These are phyloP conservation scores for Nasonia giraulti DNA, from an alignment of 1,140 invertebrate species.

Conservation along the genomic window DNA sequence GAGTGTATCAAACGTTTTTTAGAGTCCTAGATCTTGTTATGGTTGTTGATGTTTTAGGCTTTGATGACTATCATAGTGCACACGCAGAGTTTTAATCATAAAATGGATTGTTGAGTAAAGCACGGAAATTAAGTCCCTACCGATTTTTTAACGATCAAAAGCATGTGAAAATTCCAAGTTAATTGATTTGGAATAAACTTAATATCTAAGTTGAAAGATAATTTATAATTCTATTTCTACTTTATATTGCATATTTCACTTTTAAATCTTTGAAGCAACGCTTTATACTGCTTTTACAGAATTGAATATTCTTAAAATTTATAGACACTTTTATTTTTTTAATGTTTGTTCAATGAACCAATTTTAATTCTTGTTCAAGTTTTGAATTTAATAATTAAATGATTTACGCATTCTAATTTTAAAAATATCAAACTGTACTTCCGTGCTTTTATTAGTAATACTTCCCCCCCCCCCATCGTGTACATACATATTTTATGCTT, in stretches of 20 bases:
- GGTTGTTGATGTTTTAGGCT: neutral
- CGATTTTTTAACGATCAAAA: neutral
- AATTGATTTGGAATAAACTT: neutral
- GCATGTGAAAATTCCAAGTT: neutral
- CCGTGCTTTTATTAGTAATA: neutral
- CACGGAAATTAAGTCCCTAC: neutral
- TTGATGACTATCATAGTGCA: neutral
- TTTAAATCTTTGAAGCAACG: neutral
- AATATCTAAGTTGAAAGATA: too few relatives aligned
- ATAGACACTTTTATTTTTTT: neutral
- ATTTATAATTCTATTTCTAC: too few relatives aligned
- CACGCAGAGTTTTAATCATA: too few relatives aligned
- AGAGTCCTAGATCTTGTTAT: neutral
- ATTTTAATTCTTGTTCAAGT: neutral
- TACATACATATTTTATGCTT: neutral
- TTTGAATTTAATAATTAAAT: neutral
- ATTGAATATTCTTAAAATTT: too few relatives aligned
- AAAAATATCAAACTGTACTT: neutral
- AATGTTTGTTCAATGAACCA: neutral
- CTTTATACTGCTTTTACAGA: neutral
- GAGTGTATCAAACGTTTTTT: constrained; percentile 71
- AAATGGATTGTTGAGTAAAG: too few relatives aligned
- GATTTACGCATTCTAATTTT: neutral
- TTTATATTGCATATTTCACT: neutral
- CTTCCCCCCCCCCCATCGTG: neutral